Percentiles rank a stretch among this genome's conserved stretches.
These are phyloP conservation scores for Neogobius melanostomus DNA, from an alignment of 2,113 vertebrate genomes.

Conservation along the genomic window DNA sequence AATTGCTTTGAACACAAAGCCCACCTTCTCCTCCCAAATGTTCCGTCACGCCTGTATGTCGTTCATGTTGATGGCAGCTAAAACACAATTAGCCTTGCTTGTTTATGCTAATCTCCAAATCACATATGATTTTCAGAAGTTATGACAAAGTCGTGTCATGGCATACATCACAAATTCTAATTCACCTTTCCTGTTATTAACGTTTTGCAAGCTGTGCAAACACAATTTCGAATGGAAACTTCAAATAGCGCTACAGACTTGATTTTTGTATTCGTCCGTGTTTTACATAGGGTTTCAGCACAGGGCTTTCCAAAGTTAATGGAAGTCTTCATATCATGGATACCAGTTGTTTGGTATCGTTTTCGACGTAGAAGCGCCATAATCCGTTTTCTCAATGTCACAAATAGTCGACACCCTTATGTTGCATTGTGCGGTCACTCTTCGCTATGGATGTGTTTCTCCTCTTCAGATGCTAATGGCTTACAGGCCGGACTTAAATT, in stretches of 20 bases:
- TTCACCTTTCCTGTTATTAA: conserved; percentile 36
- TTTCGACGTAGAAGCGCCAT: background rate
- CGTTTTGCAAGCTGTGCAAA: conserved; percentile 9
- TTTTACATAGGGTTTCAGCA: conserved; percentile 27
- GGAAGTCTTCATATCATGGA: conserved; percentile 44
- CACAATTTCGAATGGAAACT: background rate
- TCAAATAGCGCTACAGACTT: conserved; percentile 1
- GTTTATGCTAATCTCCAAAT: conserved; percentile 22
- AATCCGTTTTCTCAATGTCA: background rate
- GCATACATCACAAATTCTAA: conserved; percentile 7
- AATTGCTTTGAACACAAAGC: conserved; percentile 49
- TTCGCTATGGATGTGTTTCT: conserved; percentile 52
- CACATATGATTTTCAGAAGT: conserved; percentile 19
- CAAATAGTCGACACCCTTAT: conserved; percentile 47
- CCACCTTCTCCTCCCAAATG: conserved; percentile 29
- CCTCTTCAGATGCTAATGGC: conserved; percentile 64
- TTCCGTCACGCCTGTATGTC: conserved; percentile 32
- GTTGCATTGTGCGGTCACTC: conserved; percentile 25
- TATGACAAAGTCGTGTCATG: conserved; percentile 10
- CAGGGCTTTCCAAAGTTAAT: conserved; percentile 23
- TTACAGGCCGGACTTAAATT: conserved; percentile 74
- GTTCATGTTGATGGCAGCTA: conserved; percentile 25
- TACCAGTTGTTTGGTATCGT: background rate
- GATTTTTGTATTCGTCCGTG: conserved; percentile 26
- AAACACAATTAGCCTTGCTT: conserved; percentile 25